Evolutionary conservation across 2,113 vertebrate species (phyloP).

Genomic region (Podarcis cretensis): DNA sequence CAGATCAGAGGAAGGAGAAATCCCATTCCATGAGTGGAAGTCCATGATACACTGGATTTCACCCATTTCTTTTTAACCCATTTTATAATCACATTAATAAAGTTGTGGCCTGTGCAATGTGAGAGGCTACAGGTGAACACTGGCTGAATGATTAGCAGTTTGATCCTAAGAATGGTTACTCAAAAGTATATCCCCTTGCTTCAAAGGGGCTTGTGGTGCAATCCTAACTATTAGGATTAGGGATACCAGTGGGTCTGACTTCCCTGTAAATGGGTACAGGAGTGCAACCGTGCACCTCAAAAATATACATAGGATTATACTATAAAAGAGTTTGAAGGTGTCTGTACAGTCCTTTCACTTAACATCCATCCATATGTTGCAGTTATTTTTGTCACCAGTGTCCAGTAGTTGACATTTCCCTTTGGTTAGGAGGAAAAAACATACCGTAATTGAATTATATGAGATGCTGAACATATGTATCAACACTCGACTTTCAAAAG

Average conservation of each 20-base stretch:
- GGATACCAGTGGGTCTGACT: no score
- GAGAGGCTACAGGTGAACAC: background rate
- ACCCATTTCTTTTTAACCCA: background rate
- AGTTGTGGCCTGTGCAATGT: background rate
- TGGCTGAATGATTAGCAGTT: background rate
- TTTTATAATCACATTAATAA: background rate
- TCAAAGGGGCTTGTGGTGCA: background rate
- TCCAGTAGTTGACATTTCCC: conserved; percentile 37
- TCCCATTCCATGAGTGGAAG: no score
- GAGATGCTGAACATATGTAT: conserved; percentile 64
- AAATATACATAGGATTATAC: background rate
- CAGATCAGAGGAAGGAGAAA: no score
- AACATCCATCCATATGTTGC: conserved; percentile 6
- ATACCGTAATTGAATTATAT: conserved; percentile 59
- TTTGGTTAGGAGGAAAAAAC: conserved; percentile 63
- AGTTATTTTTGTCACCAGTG: conserved; percentile 32
- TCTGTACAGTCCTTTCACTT: no score
- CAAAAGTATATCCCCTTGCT: background rate
- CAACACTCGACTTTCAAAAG: conserved; percentile 62
- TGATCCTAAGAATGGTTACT: background rate
- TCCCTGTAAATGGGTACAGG: background rate
- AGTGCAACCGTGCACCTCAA: background rate
- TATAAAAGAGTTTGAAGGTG: background rate
- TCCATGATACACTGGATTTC: no score
- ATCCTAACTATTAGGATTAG: no score